Evolutionary conservation across 2,797 vertebrate genomes (phyloP).

Genomic region (Lepilemur ruficaudatus): DNA sequence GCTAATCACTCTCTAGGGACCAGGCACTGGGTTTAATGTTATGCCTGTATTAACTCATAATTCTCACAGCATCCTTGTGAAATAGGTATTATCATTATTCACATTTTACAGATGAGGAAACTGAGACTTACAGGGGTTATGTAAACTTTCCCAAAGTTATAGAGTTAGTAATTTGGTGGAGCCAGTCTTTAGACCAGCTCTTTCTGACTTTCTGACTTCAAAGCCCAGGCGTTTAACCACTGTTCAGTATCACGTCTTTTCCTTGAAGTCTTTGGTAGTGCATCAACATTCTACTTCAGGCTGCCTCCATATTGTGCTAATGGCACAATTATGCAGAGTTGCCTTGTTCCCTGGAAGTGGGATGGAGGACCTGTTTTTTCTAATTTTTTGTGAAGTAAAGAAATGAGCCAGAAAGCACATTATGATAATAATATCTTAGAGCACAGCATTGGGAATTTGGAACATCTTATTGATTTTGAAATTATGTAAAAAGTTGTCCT

Average conservation of each 20-base stretch:
- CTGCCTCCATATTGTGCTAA: neutral
- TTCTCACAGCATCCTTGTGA: neutral
- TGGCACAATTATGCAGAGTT: neutral
- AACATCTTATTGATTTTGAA: conserved; percentile 32
- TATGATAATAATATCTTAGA: neutral
- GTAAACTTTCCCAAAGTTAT: neutral
- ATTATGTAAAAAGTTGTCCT: conserved; percentile 30
- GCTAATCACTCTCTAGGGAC: neutral
- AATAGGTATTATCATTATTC: neutral
- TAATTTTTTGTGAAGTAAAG: neutral
- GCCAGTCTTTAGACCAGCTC: neutral
- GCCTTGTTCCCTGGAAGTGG: neutral
- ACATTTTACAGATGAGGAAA: neutral
- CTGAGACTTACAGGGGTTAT: neutral
- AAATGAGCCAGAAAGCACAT: conserved; percentile 8
- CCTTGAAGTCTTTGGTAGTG: neutral
- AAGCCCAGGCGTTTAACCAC: neutral
- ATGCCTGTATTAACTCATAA: neutral
- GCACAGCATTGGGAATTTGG: neutral
- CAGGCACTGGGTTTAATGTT: neutral
- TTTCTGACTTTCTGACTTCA: neutral
- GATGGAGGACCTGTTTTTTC: neutral
- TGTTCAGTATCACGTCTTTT: neutral
- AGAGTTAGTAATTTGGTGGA: neutral
- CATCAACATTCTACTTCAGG: neutral